Evolutionary conservation across 2,797 vertebrate species (phyloP).

Genomic region (Scolopax bukidnonensis): DNA sequence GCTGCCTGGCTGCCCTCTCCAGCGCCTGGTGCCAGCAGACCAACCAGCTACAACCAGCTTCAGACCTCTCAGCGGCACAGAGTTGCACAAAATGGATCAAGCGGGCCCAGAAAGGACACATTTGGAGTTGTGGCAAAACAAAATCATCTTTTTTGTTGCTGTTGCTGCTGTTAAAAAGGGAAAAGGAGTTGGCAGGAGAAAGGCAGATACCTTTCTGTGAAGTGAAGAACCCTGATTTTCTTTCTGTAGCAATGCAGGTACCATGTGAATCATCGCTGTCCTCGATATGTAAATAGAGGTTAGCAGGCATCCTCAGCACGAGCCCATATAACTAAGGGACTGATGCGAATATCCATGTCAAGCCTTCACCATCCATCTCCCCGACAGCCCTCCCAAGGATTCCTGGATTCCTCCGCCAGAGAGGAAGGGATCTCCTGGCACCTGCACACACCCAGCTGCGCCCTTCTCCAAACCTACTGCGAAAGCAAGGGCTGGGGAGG

Average conservation of each 20-base stretch:
- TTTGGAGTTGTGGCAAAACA: constrained; percentile 45
- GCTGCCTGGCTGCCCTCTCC: background rate
- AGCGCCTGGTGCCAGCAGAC: constrained; percentile 5
- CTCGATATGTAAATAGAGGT: constrained; percentile 52
- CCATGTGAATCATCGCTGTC: constrained; percentile 54
- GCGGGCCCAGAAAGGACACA: constrained; percentile 58
- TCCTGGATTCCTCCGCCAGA: background rate
- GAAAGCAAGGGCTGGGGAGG: background rate
- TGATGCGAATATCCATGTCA: constrained; percentile 36
- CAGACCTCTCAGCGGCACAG: background rate
- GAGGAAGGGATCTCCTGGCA: background rate
- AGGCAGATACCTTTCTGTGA: background rate
- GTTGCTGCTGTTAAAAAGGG: background rate
- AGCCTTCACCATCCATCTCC: constrained; percentile 23
- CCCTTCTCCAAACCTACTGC: background rate
- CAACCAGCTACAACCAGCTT: constrained; percentile 37
- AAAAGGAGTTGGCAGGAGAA: constrained; percentile 10
- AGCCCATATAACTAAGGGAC: background rate
- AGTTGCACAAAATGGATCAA: constrained; percentile 42
- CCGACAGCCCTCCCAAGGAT: background rate
- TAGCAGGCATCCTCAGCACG: constrained; percentile 38
- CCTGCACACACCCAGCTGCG: background rate
- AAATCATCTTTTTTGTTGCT: background rate
- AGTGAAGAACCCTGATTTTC: constrained; percentile 51
- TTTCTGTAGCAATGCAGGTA: constrained; percentile 71